phyloP scores from a whole-genome alignment of 2,797 vertebrate species.

The Thunnus albacares region DNA sequence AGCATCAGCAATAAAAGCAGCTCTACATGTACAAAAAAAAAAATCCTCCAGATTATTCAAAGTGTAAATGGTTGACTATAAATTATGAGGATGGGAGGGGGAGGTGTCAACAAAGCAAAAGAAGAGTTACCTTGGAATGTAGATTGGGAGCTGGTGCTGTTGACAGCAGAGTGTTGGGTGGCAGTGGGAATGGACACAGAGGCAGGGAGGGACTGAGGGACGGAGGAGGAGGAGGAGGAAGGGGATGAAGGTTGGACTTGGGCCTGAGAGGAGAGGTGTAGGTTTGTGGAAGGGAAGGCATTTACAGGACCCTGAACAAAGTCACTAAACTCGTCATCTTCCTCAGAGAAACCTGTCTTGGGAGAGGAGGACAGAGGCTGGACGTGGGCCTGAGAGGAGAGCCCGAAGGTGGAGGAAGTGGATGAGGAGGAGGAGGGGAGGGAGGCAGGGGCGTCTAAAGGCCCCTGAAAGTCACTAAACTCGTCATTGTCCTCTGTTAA shows the following conservation, averaged over 20 bases:
- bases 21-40: conserved; percentile 8
- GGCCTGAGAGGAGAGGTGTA: conserved; percentile 65
- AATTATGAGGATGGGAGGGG: conserved; percentile 45
- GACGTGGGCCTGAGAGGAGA: conserved; percentile 61
- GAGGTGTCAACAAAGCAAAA: conserved; percentile 64
- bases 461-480: conserved; percentile 98
- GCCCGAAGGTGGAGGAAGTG: conserved; percentile 61
- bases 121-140: conserved; percentile 88
- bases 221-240: conserved; percentile 62
- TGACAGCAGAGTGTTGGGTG: conserved; percentile 89
- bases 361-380: conserved; percentile 58
- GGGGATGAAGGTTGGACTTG: conserved; percentile 59
- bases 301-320: conserved; percentile 96
- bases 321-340: conserved; percentile 96
- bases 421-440: conserved; percentile 81
- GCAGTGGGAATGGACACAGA: conserved; percentile 88
- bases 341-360: conserved; percentile 72
- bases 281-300: conserved; percentile 75
- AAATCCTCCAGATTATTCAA: conserved; percentile 14
- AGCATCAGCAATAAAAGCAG: conserved; percentile 35
- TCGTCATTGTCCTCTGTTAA: conserved; percentile 92
- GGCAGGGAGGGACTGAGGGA: conserved; percentile 85
- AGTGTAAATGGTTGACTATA: conserved; percentile 39
- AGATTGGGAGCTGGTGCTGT: conserved; percentile 89
- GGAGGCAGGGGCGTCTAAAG: conserved; percentile 84